Evolutionary conservation across 2,113 vertebrate species (phyloP).

Genomic region (Nestor notabilis): DNA sequence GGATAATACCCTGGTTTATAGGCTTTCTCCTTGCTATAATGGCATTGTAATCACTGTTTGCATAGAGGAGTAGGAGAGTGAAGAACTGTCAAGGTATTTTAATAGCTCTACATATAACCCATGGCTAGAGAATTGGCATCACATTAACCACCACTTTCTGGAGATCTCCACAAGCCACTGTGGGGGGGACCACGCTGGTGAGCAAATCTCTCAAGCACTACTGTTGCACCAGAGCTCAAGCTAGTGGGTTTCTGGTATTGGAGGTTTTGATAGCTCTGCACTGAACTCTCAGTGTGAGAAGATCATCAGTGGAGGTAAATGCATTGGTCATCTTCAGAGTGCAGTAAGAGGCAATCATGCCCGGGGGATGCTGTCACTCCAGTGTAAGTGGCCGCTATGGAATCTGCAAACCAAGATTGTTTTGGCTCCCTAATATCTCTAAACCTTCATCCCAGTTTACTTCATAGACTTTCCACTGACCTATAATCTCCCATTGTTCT

Average conservation of each 20-base stretch:
- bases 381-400: not conserved
- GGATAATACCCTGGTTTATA: not conserved
- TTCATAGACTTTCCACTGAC: not conserved
- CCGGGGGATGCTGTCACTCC: not conserved
- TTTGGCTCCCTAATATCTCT: not conserved
- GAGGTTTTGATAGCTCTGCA: not conserved
- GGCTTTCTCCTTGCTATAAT: not conserved
- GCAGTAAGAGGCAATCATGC: not conserved
- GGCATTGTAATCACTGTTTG: not conserved
- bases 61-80: not conserved
- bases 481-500: not conserved
- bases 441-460: not conserved
- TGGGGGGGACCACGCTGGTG: not conserved
- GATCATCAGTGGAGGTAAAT: not conserved
- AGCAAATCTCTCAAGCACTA: accelerated
- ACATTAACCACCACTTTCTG: not conserved
- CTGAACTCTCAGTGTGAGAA: not conserved
- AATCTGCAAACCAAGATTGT: not conserved
- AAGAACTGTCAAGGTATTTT: not conserved
- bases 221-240: not conserved
- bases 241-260: not conserved
- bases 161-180: not conserved
- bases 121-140: not conserved
- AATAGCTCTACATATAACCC: not conserved
- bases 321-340: not conserved